phyloP scores from a whole-genome alignment of 2,113 vertebrate genomes.

The Macroglossus sobrinus region DNA sequence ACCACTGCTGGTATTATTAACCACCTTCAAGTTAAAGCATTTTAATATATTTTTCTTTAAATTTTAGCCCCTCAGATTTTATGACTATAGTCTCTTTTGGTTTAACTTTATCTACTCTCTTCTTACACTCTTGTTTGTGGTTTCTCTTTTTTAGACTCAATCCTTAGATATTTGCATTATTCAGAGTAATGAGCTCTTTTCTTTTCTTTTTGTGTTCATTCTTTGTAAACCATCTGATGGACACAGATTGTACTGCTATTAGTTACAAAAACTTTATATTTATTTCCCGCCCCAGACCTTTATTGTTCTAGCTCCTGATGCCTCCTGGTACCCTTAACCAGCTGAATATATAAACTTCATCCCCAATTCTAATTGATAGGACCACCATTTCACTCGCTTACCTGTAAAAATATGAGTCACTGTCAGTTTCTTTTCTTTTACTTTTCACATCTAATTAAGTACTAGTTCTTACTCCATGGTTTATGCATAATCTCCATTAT shows the following conservation, averaged over 20 bases:
- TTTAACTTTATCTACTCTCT: neutral
- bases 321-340: neutral
- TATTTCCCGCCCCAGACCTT: accelerated
- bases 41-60: neutral
- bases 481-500: neutral
- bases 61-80: neutral
- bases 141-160: neutral
- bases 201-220: neutral
- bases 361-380: neutral
- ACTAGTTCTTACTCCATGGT: neutral
- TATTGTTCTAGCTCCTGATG: neutral
- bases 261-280: neutral
- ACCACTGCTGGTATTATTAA: neutral
- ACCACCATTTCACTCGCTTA: neutral
- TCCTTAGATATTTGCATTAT: neutral
- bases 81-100: neutral
- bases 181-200: neutral
- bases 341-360: neutral
- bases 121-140: neutral
- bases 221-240: neutral
- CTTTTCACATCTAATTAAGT: neutral
- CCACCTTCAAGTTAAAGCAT: neutral
- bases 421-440: neutral
- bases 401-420: neutral
- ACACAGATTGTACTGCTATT: neutral